phyloP scores from a whole-genome alignment of 2,888 invertebrate species.

The Dendrolimus houi region DNA sequence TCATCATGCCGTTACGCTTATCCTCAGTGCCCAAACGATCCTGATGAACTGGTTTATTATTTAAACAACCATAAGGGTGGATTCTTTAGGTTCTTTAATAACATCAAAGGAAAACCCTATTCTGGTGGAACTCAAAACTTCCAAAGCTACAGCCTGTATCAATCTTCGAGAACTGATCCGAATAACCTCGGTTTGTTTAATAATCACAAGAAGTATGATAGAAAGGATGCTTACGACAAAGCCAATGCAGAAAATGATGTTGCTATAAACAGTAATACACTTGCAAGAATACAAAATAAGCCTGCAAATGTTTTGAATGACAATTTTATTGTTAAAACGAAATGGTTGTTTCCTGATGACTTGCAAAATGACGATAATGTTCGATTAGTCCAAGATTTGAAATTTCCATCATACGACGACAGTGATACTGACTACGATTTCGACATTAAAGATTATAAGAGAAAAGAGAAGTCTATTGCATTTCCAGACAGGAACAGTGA shows the following conservation, averaged over 20 bases:
- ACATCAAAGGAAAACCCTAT: constrained; percentile 49
- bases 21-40: constrained; percentile 83
- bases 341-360: constrained; percentile 44
- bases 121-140: constrained; percentile 21
- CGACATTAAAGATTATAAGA: background rate
- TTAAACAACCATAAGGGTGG: constrained; percentile 91
- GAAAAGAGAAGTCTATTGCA: background rate
- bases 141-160: background rate
- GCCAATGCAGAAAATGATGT: constrained; percentile 18
- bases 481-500: background rate
- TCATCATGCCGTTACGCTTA: constrained; percentile 80
- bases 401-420: constrained; percentile 24
- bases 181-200: background rate
- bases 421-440: constrained; percentile 1
- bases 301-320: constrained; percentile 17
- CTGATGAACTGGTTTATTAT: constrained; percentile 84
- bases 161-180: constrained; percentile 1
- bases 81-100: constrained; percentile 86
- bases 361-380: constrained; percentile 15
- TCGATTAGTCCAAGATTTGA: constrained; percentile 21
- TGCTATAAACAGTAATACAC: constrained; percentile 14
- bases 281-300: constrained; percentile 49
- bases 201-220: background rate
- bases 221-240: constrained; percentile 19
- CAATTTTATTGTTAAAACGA: constrained; percentile 17